phyloP scores from a whole-genome alignment of 2,797 vertebrate genomes.

The Chrosomus eos region DNA sequence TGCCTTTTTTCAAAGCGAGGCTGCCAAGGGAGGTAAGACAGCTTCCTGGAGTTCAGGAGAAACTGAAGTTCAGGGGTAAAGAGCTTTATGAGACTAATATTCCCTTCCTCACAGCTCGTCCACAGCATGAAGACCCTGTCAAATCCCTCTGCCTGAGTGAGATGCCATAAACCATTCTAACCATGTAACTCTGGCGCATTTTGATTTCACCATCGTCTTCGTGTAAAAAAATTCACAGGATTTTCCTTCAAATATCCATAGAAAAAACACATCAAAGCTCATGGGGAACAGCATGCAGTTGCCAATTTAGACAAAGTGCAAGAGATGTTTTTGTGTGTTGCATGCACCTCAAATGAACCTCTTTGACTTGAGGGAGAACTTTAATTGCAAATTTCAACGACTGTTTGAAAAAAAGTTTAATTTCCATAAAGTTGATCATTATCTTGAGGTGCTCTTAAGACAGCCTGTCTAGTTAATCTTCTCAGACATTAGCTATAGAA shows the following conservation, averaged over 20 bases:
- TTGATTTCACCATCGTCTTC: not conserved
- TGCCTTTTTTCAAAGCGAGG: not conserved
- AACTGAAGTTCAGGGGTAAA: conserved; percentile 6
- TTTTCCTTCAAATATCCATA: conserved; percentile 7
- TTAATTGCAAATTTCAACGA: not conserved
- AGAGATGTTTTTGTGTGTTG: not conserved
- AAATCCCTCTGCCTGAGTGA: conserved; percentile 16
- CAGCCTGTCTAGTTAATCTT: not conserved
- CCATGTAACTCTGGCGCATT: not conserved
- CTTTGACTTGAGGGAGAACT: not conserved
- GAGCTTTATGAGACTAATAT: conserved; percentile 24
- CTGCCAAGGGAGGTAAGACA: conserved; percentile 2
- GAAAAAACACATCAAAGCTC: not conserved
- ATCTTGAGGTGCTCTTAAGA: not conserved
- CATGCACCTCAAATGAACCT: not conserved
- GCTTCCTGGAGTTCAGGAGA: not conserved
- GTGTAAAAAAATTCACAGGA: not conserved
- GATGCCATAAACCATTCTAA: conserved; percentile 16
- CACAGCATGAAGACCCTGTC: conserved; percentile 20
- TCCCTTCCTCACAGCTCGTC: not conserved
- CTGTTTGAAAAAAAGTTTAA: not conserved
- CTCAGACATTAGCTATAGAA: not conserved
- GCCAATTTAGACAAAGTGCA: not conserved
- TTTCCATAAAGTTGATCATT: not conserved
- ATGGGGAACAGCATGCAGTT: not conserved